Evolutionary conservation across 2,113 vertebrate species (phyloP).

Genomic region (Vulpes ferrilata): DNA sequence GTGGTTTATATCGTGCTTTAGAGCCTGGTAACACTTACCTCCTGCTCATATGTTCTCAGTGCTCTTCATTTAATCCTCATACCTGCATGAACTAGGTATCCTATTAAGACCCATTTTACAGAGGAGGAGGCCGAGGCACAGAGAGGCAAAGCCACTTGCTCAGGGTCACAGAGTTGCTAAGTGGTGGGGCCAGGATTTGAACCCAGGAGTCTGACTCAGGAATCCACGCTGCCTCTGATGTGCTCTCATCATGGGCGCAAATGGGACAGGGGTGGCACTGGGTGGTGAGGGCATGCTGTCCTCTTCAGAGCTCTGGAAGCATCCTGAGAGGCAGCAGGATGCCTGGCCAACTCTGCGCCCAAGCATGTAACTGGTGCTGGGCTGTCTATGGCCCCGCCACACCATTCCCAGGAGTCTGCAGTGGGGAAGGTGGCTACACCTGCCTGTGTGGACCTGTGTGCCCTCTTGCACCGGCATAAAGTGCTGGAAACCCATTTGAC

Average conservation of each 20-base stretch:
- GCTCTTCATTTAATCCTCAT: neutral
- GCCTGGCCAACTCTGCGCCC: neutral
- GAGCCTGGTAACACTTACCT: neutral
- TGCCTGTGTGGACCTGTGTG: rapidly evolving
- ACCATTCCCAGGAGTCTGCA: rapidly evolving
- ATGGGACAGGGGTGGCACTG: neutral
- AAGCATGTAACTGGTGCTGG: neutral
- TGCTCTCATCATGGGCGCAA: neutral
- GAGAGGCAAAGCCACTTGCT: neutral
- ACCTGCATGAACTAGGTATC: rapidly evolving
- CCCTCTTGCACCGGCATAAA: neutral
- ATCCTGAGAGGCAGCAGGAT: neutral
- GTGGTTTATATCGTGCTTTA: neutral
- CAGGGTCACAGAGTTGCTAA: neutral
- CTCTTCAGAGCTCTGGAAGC: neutral
- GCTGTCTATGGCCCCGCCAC: neutral
- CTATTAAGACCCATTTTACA: neutral
- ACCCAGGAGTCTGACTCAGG: neutral
- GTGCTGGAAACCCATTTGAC: too few species aligned
- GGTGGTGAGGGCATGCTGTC: neutral
- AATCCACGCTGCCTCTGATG: neutral
- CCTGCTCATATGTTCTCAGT: neutral
- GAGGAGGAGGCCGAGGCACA: neutral
- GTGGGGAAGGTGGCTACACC: neutral
- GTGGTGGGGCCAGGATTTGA: neutral